Percentiles rank a stretch among this genome's conserved stretches.
phyloP scores from a whole-genome alignment of 2,888 invertebrate genomes.

The Acrocera orbiculus region DNA sequence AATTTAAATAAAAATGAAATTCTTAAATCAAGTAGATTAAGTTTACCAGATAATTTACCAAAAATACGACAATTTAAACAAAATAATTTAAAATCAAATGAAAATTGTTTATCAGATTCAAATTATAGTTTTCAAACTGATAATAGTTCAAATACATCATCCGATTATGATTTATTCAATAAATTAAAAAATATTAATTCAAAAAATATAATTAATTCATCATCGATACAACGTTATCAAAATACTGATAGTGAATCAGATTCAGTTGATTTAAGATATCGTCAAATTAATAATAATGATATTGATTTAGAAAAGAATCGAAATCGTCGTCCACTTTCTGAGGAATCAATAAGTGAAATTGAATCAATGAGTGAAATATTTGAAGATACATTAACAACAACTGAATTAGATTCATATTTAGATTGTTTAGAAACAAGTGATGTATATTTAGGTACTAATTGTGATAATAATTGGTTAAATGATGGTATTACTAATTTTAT shows the following conservation, averaged over 20 bases:
- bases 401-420: slow-evolving; percentile 51
- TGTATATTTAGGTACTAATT: slow-evolving; percentile 24
- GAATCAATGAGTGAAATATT: slow-evolving; percentile 39
- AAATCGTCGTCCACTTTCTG: slow-evolving; percentile 56
- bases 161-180: slow-evolving; percentile 29
- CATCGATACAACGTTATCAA: slow-evolving; percentile 20
- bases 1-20: slow-evolving; percentile 22
- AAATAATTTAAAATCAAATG: slow-evolving; percentile 21
- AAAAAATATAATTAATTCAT: no score
- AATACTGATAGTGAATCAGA: slow-evolving; percentile 29
- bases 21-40: slow-evolving; percentile 25
- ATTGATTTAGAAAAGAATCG: slow-evolving; percentile 41
- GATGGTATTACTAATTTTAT: slow-evolving; percentile 24
- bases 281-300: slow-evolving; percentile 27
- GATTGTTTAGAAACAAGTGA: slow-evolving; percentile 43
- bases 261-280: slow-evolving; percentile 37
- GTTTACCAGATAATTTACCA: slow-evolving; percentile 28
- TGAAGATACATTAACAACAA: slow-evolving; percentile 35
- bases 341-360: slow-evolving; percentile 51
- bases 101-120: slow-evolving; percentile 27
- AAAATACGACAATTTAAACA: slow-evolving; percentile 19
- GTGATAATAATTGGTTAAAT: slow-evolving; percentile 15
- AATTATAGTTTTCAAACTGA: slow-evolving; percentile 31
- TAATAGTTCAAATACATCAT: slow-evolving; percentile 28
- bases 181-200: slow-evolving; percentile 26